phyloP scores from a whole-genome alignment of 2,888 invertebrate genomes.

The Morpho achilles region DNA sequence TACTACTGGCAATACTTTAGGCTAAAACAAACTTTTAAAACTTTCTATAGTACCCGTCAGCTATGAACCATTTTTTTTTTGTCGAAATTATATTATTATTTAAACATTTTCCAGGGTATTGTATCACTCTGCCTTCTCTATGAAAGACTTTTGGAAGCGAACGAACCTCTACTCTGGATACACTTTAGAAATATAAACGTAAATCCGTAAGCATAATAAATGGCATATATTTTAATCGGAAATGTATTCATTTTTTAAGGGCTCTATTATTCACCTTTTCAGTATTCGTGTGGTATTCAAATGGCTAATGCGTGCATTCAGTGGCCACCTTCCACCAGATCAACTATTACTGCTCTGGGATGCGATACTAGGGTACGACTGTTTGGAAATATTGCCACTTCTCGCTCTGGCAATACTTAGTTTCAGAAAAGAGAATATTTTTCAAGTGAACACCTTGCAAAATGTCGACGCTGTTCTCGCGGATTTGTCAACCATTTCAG shows the following conservation, averaged over 20 bases:
- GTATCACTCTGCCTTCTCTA: slow-evolving; percentile 93
- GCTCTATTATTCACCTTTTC: slow-evolving; percentile 24
- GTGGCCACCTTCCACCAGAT: slow-evolving; percentile 95
- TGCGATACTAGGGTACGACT: slow-evolving; percentile 92
- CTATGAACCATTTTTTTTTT: too few species aligned
- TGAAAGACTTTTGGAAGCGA: slow-evolving; percentile 92
- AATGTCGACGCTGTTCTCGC: slow-evolving; percentile 92
- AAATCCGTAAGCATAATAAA: slow-evolving; percentile 87
- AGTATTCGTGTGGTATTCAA: slow-evolving; percentile 95
- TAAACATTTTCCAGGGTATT: slow-evolving; percentile 81
- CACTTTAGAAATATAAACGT: slow-evolving; percentile 93
- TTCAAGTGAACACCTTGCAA: slow-evolving; percentile 85
- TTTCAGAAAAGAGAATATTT: slow-evolving; percentile 91
- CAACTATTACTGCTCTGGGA: slow-evolving; percentile 97
- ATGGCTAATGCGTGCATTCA: slow-evolving; percentile 97
- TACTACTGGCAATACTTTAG: too few species aligned
- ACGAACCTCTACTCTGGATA: slow-evolving; percentile 94
- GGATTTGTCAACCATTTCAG: slow-evolving; percentile 91
- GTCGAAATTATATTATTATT: too few species aligned
- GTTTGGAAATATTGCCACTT: slow-evolving; percentile 92
- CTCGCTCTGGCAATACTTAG: slow-evolving; percentile 91
- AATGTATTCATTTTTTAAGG: background rate
- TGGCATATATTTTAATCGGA: background rate
- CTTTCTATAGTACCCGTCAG: too few species aligned
- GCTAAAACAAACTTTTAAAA: too few species aligned